These are phyloP conservation scores for Parambassis ranga DNA, from an alignment of 2,797 vertebrate genomes.

Conservation along the genomic window DNA sequence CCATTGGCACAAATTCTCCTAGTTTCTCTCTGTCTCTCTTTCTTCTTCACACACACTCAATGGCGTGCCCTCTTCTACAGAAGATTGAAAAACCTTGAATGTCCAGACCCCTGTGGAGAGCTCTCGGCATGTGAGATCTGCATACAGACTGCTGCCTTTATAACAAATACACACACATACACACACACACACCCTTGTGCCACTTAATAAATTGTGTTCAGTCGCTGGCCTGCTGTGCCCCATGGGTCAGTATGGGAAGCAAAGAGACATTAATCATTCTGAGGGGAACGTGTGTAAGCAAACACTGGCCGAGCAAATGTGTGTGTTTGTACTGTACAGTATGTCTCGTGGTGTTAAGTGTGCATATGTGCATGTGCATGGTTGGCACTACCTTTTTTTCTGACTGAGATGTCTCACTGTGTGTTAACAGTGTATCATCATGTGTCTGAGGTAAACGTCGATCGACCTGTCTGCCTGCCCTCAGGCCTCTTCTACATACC, in stretches of 20 bases:
- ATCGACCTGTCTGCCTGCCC: conserved; percentile 43
- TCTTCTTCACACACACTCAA: not conserved
- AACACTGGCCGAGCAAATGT: conserved; percentile 36
- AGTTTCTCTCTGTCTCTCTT: not conserved
- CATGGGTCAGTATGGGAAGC: conserved; percentile 61
- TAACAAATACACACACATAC: conserved; percentile 6
- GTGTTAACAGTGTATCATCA: conserved; percentile 5
- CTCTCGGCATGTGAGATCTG: conserved; percentile 31
- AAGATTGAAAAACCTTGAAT: conserved; percentile 47
- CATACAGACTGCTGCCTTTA: conserved; percentile 18
- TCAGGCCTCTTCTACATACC: conserved; percentile 25
- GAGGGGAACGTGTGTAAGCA: conserved; percentile 50
- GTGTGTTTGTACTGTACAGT: not conserved
- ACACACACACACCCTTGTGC: conserved; percentile 20
- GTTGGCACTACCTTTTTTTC: not conserved
- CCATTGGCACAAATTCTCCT: conserved; percentile 1
- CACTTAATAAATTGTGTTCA: conserved; percentile 73
- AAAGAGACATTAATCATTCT: conserved; percentile 74
- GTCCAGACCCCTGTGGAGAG: conserved; percentile 30
- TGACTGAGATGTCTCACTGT: not conserved
- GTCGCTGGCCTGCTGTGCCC: conserved; percentile 67
- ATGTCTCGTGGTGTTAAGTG: not conserved
- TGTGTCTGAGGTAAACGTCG: conserved; percentile 32
- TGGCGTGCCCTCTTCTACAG: not conserved
- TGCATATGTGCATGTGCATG: not conserved